A percentile compares a stretch with the other conserved stretches of the same genome.
These are phyloP conservation scores for Neosilurus mollespiculum DNA, from an alignment of 2,797 vertebrate genomes.

Conservation along the genomic window DNA sequence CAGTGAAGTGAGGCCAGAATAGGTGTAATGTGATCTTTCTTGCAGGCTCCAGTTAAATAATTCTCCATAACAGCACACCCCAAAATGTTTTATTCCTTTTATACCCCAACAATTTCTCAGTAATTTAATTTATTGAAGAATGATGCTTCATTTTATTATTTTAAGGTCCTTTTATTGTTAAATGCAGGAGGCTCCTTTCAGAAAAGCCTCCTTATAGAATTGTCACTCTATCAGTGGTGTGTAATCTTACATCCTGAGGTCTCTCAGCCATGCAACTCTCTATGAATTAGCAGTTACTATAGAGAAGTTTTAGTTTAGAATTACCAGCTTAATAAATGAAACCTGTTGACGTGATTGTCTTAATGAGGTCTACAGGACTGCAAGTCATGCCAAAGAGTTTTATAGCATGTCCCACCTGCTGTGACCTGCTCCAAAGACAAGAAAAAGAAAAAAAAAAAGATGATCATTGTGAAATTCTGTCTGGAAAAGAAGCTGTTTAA, in stretches of 20 bases:
- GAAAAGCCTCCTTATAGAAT: neutral
- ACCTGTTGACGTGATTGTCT: neutral
- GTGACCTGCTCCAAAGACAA: neutral
- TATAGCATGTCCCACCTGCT: neutral
- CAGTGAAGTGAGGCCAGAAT: too few relatives aligned
- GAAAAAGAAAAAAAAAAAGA: neutral
- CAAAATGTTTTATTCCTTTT: neutral
- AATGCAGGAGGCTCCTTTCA: neutral
- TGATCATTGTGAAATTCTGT: neutral
- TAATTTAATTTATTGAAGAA: neutral
- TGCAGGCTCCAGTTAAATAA: neutral
- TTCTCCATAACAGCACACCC: neutral
- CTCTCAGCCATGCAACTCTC: neutral
- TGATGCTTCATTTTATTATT: neutral
- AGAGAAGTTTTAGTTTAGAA: neutral
- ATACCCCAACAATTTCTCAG: neutral
- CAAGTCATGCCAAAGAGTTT: neutral
- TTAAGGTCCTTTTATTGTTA: neutral
- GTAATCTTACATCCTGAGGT: neutral
- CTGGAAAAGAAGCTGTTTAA: neutral
- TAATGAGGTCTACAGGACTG: too few relatives aligned
- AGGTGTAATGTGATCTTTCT: too few relatives aligned
- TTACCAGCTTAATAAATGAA: neutral
- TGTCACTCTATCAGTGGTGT: neutral
- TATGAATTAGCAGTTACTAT: neutral